Conservation (phyloP, 2,888 invertebrate genomes). For the Drosophila emarginata region DNA sequence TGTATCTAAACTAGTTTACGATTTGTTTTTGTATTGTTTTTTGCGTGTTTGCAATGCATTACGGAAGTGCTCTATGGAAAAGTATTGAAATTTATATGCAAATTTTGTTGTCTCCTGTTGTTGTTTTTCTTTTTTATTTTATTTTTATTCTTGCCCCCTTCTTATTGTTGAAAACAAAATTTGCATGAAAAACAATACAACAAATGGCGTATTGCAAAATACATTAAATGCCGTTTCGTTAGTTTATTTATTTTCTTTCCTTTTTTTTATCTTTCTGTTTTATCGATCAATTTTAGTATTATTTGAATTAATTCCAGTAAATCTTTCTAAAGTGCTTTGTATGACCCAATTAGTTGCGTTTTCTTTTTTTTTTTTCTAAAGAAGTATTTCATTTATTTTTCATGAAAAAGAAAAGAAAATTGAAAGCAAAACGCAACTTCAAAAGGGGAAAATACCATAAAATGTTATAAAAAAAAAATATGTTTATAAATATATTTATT, state of each 20-base stretch:
- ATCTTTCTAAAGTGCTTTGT: neutral
- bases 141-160: slow-evolving; percentile 49
- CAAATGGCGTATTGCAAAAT: slow-evolving; percentile 52
- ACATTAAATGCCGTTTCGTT: neutral
- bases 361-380: too few relatives aligned
- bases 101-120: slow-evolving; percentile 43
- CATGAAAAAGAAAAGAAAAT: neutral
- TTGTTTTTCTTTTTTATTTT: slow-evolving; percentile 28
- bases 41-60: slow-evolving; percentile 56
- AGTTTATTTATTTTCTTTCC: neutral
- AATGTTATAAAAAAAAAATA: neutral
- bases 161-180: slow-evolving; percentile 66
- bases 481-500: neutral
- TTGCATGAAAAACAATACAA: slow-evolving; percentile 55
- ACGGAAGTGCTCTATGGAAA: slow-evolving; percentile 58
- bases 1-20: too few relatives aligned
- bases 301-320: neutral
- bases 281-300: neutral
- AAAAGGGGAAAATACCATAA: neutral
- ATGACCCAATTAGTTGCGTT: neutral
- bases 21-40: neutral
- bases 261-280: neutral
- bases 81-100: slow-evolving; percentile 58
- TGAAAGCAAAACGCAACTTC: neutral
- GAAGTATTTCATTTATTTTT: neutral